Evolutionary conservation across 2,888 invertebrate genomes (phyloP), one percentile per base, ranked within the genome.

Genomic region (Philereme vetulata): DNA sequence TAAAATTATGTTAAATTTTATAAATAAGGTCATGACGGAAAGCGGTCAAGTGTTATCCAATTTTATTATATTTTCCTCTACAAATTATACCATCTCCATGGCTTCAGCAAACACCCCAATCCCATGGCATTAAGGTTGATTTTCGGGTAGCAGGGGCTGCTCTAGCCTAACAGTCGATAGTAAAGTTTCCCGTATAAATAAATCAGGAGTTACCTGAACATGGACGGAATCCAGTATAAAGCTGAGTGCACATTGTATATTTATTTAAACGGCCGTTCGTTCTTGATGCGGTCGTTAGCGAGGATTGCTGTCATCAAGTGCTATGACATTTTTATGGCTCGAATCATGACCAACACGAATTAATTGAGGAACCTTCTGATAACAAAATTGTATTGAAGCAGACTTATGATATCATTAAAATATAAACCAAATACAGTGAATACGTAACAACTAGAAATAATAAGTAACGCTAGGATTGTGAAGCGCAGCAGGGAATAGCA

Each of bases 111-210:
- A 38, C 51, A 51, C 40, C 36, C 38, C n/a, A 46, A 46, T 56
- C 40, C 32, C 38, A 6, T 10, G 7, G 33, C 1, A 9, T 34
- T 34, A 56, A 56, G 40, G 46, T 51, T n/a, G 21, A 42, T 32
- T 56, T 50, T 40, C 7, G 34, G 4, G 9, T 4, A n/a, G 46
- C 45, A 51, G 5, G n/a, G 34, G 40, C 44, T 11, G 48, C 8
- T 34, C 51, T 51, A 34, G 8, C 38, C 11, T 46, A 51, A 51
- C 45, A 51, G 46, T 42, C 40, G 50, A 51, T 51, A 51, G 45
- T 45, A 54, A 51, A 60, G 50, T 46, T 43, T n/a, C 8, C 34
- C 43, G 42, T 46, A 51, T 60, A 47, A 60, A 60, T 60, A 56
- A 56, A 60, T 55, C 51, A 56, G 35, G 33, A 55, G 50, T 51